Base-by-base conservation (phyloP, 2,888 invertebrate species). In the Acronicta psi region DNA sequence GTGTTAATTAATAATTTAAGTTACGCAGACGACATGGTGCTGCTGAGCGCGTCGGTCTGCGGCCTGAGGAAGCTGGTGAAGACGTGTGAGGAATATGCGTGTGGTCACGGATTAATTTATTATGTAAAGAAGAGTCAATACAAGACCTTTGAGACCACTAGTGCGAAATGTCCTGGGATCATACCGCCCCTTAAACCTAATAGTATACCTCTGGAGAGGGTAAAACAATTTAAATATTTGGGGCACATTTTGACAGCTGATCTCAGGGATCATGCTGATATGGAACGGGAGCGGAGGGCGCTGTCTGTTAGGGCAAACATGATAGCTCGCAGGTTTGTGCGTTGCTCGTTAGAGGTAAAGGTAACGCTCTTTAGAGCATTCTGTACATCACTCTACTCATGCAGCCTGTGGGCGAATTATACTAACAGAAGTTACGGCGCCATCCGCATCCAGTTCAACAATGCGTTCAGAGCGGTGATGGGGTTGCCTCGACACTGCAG, bases 311-410 rank as follows among this genome's bases (percentile, higher is more conserved):
- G 38, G 2, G 38, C 38, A 9, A 38, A 38, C 29, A 29, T 29
- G 29, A 29, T 29, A 1, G 29, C 29, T 7, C 29, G 29, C 29
- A 29, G 29, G 29, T 38, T 38, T 17, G 37, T 8, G 6, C 37
- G 14, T 0, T 17, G 17, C 10, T 17, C 17, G 3, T 2, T 2
- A 2, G 17, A 13, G 6, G 37, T 38, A 5, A 38, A 38, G 11
- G 4, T 38, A 3, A 17, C 38, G 1, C 44, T 45, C 7, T 46
- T 46, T 10, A 46, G 36, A 46, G 37, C 46, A 14, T 46, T 37
- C 37, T 46, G 46, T 37, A 46, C 46, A 20, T 37, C 23, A 4
- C 37, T 46, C 1, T 46, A 46, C 46, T 10, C 46, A n/a, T 46
- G 46, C 37, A 37, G 37, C 13, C 20, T 46, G 46, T 46, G 46